These are phyloP conservation scores for Bombyx mandarina DNA, from an alignment of 1,140 invertebrate genomes.

Conservation along the genomic window DNA sequence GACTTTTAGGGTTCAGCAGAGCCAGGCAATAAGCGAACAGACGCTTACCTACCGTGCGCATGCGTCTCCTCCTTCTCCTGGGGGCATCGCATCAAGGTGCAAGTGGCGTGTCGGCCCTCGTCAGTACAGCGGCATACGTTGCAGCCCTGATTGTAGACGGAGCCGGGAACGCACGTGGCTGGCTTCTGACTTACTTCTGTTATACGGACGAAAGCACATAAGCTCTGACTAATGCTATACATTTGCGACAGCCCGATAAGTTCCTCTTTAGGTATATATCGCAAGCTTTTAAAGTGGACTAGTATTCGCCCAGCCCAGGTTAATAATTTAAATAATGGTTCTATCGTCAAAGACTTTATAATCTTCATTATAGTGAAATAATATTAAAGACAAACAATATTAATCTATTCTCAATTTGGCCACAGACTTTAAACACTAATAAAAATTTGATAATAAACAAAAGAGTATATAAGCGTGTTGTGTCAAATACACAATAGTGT, in stretches of 20 bases:
- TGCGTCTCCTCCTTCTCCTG: constrained; percentile 17
- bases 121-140: constrained; percentile 60
- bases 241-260: too few species aligned
- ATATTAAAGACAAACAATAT: too few species aligned
- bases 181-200: constrained; percentile 18
- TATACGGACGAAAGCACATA: neutral
- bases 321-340: too few species aligned
- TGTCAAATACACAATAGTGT: too few species aligned
- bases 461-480: too few species aligned
- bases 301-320: neutral
- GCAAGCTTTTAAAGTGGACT: neutral
- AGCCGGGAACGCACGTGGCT: constrained; percentile 49
- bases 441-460: too few species aligned
- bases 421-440: too few species aligned
- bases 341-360: too few species aligned
- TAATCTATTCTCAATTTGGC: too few species aligned
- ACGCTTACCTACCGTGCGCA: constrained; percentile 17
- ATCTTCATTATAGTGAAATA: too few species aligned
- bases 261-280: too few species aligned
- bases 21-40: neutral
- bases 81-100: constrained; percentile 46
- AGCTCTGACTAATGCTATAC: neutral
- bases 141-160: constrained; percentile 58
- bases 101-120: constrained; percentile 57
- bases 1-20: too few species aligned